A percentile compares a stretch with the other conserved stretches of the same genome.
These are phyloP conservation scores for Indicator indicator DNA, from an alignment of 2,113 vertebrate genomes.

Conservation along the genomic window DNA sequence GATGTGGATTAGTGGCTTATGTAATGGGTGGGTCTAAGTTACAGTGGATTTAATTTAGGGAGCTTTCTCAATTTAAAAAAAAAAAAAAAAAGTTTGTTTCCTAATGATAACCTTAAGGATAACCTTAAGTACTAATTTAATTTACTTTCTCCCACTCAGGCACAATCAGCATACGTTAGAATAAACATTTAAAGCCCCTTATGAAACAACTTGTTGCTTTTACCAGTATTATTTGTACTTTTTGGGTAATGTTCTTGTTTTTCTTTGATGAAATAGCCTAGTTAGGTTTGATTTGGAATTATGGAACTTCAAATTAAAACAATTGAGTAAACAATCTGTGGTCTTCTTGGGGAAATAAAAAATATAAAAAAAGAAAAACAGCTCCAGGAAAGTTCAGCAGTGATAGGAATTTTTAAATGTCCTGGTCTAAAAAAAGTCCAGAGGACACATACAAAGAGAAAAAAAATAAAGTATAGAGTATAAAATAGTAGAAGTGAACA, in stretches of 20 bases:
- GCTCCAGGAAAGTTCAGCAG: background rate
- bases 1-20: slow-evolving; percentile 61
- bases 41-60: slow-evolving; percentile 49
- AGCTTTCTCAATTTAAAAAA: background rate
- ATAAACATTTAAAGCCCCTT: slow-evolving; percentile 49
- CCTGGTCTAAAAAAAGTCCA: background rate
- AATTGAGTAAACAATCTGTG: slow-evolving; percentile 10
- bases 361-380: no score
- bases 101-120: slow-evolving; percentile 36
- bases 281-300: slow-evolving; percentile 65
- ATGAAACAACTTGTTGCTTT: background rate
- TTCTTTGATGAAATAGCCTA: slow-evolving; percentile 36
- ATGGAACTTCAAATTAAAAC: slow-evolving; percentile 57
- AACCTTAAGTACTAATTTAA: slow-evolving; percentile 57
- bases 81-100: background rate
- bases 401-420: background rate
- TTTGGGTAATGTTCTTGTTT: background rate
- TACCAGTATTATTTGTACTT: background rate
- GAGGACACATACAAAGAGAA: background rate
- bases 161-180: background rate
- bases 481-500: background rate
- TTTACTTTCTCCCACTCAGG: slow-evolving; percentile 42
- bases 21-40: slow-evolving; percentile 2
- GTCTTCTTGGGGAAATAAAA: background rate
- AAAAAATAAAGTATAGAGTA: background rate